Conservation (phyloP, 2,113 vertebrate species). For the Burhinus oedicnemus region DNA sequence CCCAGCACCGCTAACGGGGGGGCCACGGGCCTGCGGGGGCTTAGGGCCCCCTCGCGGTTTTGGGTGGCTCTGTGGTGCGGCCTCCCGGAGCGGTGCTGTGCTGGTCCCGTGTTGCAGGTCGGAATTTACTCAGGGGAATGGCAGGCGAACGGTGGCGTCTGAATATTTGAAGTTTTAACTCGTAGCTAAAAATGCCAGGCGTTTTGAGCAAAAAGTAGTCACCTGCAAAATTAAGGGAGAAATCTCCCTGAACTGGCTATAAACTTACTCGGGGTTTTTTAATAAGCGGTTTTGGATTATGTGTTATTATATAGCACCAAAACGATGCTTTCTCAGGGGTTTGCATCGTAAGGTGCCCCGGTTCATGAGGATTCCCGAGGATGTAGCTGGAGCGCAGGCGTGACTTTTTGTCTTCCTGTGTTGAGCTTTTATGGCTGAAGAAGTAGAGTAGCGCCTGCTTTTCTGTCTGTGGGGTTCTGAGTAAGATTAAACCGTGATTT, state of each 20-base stretch:
- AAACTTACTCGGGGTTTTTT: fast-evolving
- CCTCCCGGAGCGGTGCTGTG: background rate
- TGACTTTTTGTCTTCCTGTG: background rate
- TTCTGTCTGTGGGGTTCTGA: background rate
- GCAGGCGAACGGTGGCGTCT: fast-evolving
- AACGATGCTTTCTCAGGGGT: background rate
- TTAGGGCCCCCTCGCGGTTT: background rate
- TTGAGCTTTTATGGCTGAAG: too few relatives aligned
- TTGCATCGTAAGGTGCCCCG: fast-evolving
- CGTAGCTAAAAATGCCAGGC: fast-evolving
- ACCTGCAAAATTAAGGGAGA: too few relatives aligned
- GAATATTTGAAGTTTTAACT: fast-evolving
- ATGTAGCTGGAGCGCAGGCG: background rate
- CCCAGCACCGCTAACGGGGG: background rate
- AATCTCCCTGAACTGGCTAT: fast-evolving
- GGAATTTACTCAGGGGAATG: fast-evolving
- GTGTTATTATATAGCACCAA: background rate
- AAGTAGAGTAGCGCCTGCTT: background rate
- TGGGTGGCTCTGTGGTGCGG: background rate
- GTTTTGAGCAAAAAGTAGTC: background rate
- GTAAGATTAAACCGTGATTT: background rate
- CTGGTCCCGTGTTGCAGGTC: fast-evolving
- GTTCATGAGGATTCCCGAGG: background rate
- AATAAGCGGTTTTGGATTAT: fast-evolving
- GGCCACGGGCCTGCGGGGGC: background rate